phyloP scores from a whole-genome alignment of 2,888 invertebrate genomes.

The Eristalis arbustorum region DNA sequence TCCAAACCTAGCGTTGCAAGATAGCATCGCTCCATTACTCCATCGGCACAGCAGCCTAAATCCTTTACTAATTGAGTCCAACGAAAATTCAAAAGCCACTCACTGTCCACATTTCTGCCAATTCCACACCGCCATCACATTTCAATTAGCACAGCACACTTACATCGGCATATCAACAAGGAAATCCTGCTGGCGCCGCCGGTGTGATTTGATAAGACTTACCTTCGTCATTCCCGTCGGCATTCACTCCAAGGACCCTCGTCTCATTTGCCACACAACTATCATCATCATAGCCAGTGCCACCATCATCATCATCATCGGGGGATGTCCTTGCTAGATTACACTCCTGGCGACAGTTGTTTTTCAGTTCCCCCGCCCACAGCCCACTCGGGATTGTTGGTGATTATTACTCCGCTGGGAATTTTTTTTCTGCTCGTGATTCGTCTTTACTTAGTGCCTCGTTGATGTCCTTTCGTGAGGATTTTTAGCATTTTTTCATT shows the following conservation, averaged over 20 bases:
- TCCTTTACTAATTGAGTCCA: too few relatives aligned
- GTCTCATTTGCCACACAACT: background rate
- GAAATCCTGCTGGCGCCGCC: too few relatives aligned
- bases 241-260: background rate
- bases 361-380: background rate
- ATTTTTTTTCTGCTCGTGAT: background rate
- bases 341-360: background rate
- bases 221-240: background rate
- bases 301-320: background rate
- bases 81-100: too few relatives aligned
- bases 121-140: constrained; percentile 18
- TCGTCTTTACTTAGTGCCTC: background rate
- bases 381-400: background rate
- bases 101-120: background rate
- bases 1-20: too few relatives aligned
- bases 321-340: background rate
- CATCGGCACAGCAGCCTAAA: too few relatives aligned
- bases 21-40: too few relatives aligned
- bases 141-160: constrained; percentile 26
- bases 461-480: constrained; percentile 2
- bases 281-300: background rate
- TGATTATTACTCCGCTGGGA: background rate
- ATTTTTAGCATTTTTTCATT: background rate
- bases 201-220: background rate
- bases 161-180: background rate